A percentile compares a stretch with the other conserved stretches of the same genome.
phyloP scores from a whole-genome alignment of 1,140 invertebrate genomes.

The Vanessa tameamea region DNA sequence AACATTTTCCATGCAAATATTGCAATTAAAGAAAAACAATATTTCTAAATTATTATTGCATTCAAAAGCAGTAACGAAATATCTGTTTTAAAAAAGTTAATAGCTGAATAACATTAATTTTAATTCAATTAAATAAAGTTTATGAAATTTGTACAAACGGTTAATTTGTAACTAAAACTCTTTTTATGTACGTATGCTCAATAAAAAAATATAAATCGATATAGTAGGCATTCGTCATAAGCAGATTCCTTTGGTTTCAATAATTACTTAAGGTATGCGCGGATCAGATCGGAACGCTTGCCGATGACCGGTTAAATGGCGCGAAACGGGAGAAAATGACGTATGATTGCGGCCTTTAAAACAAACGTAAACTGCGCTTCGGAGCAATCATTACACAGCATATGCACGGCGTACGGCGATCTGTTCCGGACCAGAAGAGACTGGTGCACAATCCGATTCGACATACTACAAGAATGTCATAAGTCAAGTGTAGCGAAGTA shows the following conservation, averaged over 20 bases:
- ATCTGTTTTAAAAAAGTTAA: no score
- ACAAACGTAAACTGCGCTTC: slow-evolving; percentile 60
- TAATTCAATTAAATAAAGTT: no score
- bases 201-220: no score
- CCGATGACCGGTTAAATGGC: slow-evolving; percentile 55
- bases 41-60: no score
- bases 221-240: slow-evolving; percentile 24
- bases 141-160: no score
- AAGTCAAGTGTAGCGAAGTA: slow-evolving; percentile 40
- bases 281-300: slow-evolving; percentile 33
- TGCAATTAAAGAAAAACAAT: no score
- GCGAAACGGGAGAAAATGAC: slow-evolving; percentile 71
- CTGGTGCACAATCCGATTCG: slow-evolving; percentile 41
- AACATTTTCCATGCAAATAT: no score
- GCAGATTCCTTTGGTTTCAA: slow-evolving; percentile 61
- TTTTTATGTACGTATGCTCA: no score
- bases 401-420: slow-evolving; percentile 42
- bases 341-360: slow-evolving; percentile 69
- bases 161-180: no score
- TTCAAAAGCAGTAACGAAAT: no score
- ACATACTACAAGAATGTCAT: slow-evolving; percentile 41
- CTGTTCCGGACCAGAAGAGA: slow-evolving; percentile 42
- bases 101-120: no score
- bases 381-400: slow-evolving; percentile 51
- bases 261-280: slow-evolving; percentile 44